Base-by-base conservation (phyloP, 2,113 vertebrate genomes). In the Forbesichthys papilliferus region DNA sequence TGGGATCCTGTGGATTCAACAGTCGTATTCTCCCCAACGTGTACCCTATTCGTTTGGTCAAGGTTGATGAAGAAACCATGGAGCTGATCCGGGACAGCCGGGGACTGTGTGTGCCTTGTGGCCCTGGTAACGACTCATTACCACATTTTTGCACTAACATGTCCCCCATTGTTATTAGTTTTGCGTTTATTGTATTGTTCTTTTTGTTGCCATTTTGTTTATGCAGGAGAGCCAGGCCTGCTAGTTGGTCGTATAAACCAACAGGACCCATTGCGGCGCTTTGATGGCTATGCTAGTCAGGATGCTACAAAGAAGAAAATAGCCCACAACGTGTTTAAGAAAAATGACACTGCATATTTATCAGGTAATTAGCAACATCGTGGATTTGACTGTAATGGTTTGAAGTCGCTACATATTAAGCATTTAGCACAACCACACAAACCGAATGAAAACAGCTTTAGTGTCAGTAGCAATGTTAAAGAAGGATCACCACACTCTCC, bases 1-100 rank as follows among this genome's bases (percentile, higher is more conserved):
- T 96, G 0, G 94, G 94, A 0, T 92, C 95, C 54, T 97, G 95
- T 52, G 94, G 95, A 11, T 96, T 96, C 78, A 97, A 95, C 91
- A 98, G 96, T 55, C 93, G 93, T 66, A 96, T 98, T 73, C 79
- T 97, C 47, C 95, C 96, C 53, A 85, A 80, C 0, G 87, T 98
- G 33, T 98, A 98, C 80, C 96, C 96, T 33, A 96, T 98, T 53
- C 92, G 90, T 0, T 77, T 98, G 88, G 91, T 98, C 71, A 96
- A 93, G 81, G 95, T 98, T 0, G 90, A 96, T 0, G 95, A 97
- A 86, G 94, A 95, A 62, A 95, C 88, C 0, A 94, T 96, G 94
- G 95, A 97, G 80, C 92, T 93, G 63, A 78, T 95, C 68, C 87
- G 96, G 0, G 91, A 95, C 62, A 86, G 87, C 34, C 60, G 73